A percentile compares a stretch with the other conserved stretches of the same genome.
These are phyloP conservation scores for Lithobius niger DNA, from an alignment of 1,140 invertebrate species.

Conservation along the genomic window DNA sequence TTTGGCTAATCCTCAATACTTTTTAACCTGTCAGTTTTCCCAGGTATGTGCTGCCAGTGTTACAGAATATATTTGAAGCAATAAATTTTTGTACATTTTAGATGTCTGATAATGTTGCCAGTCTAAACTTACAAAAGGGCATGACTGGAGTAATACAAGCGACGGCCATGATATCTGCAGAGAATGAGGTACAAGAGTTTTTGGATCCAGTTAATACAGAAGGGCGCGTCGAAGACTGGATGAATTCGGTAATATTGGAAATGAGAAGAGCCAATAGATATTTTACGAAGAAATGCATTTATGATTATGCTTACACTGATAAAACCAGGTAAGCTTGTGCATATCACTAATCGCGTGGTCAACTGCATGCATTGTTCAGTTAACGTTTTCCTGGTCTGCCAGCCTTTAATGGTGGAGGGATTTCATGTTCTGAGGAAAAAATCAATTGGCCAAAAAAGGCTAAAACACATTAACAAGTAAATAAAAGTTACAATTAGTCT, in stretches of 20 bases:
- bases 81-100: no score
- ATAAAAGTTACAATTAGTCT: neutral
- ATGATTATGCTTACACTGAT: constrained; percentile 60
- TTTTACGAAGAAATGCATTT: constrained; percentile 75
- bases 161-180: constrained; percentile 66
- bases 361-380: no score
- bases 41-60: no score
- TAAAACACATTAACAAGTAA: neutral
- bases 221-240: constrained; percentile 76
- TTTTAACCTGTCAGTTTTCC: no score
- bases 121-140: constrained; percentile 48
- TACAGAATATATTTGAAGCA: no score
- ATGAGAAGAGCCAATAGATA: constrained; percentile 71
- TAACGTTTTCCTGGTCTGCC: no score
- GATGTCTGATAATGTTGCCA: constrained; percentile 84
- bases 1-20: no score
- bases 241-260: constrained; percentile 64
- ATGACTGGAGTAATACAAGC: constrained; percentile 46
- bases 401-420: no score
- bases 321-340: constrained; percentile 36
- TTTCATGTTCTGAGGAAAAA: neutral
- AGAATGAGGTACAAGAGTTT: constrained; percentile 77
- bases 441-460: neutral
- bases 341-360: constrained; percentile 8
- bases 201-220: constrained; percentile 41